Conservation (phyloP, 2,888 invertebrate genomes). For the Phymatocera aterrima region DNA sequence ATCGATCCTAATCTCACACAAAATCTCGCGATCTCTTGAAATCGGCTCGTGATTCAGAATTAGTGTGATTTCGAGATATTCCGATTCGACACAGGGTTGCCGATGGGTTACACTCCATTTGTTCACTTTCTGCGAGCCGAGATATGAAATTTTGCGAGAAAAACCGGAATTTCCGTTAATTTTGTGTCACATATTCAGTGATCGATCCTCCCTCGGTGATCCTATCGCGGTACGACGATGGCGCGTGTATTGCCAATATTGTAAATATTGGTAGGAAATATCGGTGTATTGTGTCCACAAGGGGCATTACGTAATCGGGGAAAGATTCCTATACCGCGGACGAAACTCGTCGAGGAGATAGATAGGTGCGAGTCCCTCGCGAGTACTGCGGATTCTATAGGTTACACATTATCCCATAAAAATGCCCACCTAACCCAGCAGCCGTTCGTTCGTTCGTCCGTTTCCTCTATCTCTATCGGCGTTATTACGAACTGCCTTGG, state of each 20-base stretch:
- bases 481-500: slow-evolving; percentile 29
- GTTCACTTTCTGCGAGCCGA: too few relatives aligned
- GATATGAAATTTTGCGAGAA: too few relatives aligned
- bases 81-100: too few relatives aligned
- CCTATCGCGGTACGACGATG: too few relatives aligned
- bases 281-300: not conserved
- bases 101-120: too few relatives aligned
- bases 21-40: not conserved
- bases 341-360: not conserved
- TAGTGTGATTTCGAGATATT: too few relatives aligned
- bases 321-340: not conserved
- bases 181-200: too few relatives aligned
- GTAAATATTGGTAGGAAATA: slow-evolving; percentile 12
- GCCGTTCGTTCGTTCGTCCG: not conserved
- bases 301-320: slow-evolving; percentile 31
- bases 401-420: slow-evolving; percentile 31
- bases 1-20: too few relatives aligned
- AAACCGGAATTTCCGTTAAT: too few relatives aligned
- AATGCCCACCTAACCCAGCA: not conserved
- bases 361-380: slow-evolving; percentile 24
- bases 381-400: slow-evolving; percentile 35
- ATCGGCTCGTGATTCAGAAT: too few relatives aligned
- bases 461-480: slow-evolving; percentile 15
- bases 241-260: slow-evolving; percentile 9
- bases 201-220: too few relatives aligned